These are phyloP conservation scores for Lucilia cuprina DNA, from an alignment of 1,140 invertebrate species.

Conservation along the genomic window DNA sequence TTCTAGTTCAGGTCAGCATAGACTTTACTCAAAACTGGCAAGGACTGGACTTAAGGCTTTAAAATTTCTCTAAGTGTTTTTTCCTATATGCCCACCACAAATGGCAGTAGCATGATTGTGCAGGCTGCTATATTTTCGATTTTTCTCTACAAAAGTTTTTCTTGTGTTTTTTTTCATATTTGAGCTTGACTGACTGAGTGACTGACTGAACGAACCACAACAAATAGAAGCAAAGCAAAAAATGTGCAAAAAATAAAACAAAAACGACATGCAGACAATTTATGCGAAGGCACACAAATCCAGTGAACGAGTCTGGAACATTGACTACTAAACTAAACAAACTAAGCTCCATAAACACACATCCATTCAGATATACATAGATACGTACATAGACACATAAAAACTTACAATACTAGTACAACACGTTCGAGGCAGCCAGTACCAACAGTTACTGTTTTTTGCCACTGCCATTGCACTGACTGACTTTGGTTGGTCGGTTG, in stretches of 20 bases:
- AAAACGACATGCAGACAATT: constrained; percentile 50
- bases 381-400: too few relatives aligned
- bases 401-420: background rate
- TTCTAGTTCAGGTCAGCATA: too few relatives aligned
- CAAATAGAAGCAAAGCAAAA: too few relatives aligned
- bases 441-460: too few relatives aligned
- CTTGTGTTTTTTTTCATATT: background rate
- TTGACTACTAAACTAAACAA: background rate
- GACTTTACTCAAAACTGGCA: too few relatives aligned
- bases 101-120: background rate
- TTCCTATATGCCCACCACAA: background rate
- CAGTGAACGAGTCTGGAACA: constrained; percentile 51
- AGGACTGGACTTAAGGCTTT: too few relatives aligned
- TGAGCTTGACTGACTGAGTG: constrained; percentile 1
- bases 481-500: too few relatives aligned
- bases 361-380: background rate
- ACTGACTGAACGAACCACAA: constrained; percentile 6
- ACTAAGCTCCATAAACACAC: background rate
- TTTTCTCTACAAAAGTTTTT: background rate
- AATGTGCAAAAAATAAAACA: background rate
- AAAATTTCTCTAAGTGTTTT: background rate
- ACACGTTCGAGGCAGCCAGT: too few relatives aligned
- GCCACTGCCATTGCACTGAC: too few relatives aligned
- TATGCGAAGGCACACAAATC: constrained; percentile 62
- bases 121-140: background rate